phyloP scores from a whole-genome alignment of 1,140 invertebrate species.

The Drosophila littoralis region DNA sequence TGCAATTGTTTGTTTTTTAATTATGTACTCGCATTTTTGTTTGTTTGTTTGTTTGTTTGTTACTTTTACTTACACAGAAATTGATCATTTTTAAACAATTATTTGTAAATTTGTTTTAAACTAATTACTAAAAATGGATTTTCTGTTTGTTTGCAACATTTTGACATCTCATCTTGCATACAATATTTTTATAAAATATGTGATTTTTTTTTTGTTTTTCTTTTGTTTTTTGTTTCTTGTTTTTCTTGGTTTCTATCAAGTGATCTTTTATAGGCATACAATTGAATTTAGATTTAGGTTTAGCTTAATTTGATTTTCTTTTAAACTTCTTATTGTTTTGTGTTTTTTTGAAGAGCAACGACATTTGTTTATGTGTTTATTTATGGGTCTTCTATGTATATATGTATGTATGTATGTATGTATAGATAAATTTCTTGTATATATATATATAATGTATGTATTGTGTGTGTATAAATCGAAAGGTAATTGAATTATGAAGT shows the following conservation, averaged over 20 bases:
- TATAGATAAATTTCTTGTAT: conserved; percentile 14
- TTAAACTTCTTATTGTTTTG: conserved; percentile 28
- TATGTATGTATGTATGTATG: conserved; percentile 55
- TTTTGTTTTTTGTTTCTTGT: conserved; percentile 42
- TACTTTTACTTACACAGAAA: conserved; percentile 58
- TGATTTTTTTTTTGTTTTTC: conserved; percentile 51
- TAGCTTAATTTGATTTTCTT: conserved; percentile 78
- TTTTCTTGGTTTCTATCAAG: conserved; percentile 58
- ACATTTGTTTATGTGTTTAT: conserved; percentile 44
- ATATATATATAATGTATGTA: conserved; percentile 23
- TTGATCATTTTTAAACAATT: conserved; percentile 75
- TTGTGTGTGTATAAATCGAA: conserved; percentile 49
- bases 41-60: conserved; percentile 20
- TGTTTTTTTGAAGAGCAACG: conserved; percentile 50
- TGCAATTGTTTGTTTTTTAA: conserved; percentile 35
- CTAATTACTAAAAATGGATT: conserved; percentile 79
- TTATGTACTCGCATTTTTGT: background rate
- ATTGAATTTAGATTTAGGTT: conserved; percentile 61
- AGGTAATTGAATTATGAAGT: conserved; percentile 39
- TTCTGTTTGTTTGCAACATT: conserved; percentile 80
- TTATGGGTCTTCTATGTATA: conserved; percentile 41
- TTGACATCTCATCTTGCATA: conserved; percentile 79
- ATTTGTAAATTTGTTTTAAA: conserved; percentile 82
- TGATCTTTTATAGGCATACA: conserved; percentile 67
- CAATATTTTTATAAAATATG: conserved; percentile 82